phyloP scores from a whole-genome alignment of 2,113 vertebrate species.

The Illadopsis cleaveri region DNA sequence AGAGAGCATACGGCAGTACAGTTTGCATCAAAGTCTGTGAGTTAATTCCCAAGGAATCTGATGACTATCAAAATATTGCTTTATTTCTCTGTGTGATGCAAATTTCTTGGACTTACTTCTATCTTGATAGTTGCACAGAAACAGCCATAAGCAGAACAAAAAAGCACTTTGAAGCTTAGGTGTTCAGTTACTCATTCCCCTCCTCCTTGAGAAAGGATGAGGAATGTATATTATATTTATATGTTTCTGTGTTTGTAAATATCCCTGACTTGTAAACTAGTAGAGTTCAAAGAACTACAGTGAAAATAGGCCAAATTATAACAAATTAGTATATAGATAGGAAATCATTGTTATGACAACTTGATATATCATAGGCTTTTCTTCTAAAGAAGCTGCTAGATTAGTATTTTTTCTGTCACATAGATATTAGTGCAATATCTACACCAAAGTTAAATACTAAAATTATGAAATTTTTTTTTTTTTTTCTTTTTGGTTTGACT shows the following conservation, averaged over 20 bases:
- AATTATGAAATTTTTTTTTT: background rate
- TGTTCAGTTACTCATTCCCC: background rate
- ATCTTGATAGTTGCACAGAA: constrained; percentile 16
- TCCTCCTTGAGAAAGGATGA: background rate
- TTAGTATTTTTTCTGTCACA: background rate
- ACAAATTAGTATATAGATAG: background rate
- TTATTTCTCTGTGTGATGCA: constrained; percentile 37
- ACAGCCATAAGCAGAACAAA: background rate
- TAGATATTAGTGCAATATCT: background rate
- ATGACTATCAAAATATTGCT: constrained; percentile 18
- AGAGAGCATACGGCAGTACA: background rate
- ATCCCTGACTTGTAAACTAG: background rate
- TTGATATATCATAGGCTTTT: background rate
- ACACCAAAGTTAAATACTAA: background rate
- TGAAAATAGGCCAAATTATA: background rate
- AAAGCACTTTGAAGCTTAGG: background rate
- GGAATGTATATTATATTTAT: background rate
- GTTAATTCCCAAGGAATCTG: constrained; percentile 45
- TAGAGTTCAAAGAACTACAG: background rate
- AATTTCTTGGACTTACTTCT: constrained; percentile 23
- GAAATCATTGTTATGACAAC: background rate
- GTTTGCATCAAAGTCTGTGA: constrained; percentile 37
- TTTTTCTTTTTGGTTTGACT: background rate
- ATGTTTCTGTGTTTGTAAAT: background rate
- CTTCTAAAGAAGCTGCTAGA: background rate